Evolutionary conservation across 1,140 invertebrate species (phyloP), one percentile per base, ranked within the genome.

Genomic region (Cyclina sinensis): DNA sequence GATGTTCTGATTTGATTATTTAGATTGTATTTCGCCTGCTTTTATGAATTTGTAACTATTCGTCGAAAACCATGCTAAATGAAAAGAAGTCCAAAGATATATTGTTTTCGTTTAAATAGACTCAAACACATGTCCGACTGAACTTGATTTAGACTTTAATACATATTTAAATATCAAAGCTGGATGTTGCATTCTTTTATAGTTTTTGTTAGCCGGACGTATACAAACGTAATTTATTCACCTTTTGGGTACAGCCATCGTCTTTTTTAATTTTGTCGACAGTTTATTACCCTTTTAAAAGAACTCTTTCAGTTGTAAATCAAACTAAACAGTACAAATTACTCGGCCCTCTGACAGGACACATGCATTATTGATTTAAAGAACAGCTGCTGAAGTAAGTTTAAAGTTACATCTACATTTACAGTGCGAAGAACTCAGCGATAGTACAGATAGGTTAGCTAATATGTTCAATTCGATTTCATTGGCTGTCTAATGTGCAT

Each of bases 81-180:
- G 32, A 3, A 81, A 81, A 35, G 18, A 30, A 27, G 30, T 12
- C 59, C 27, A 5, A 57, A 81, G 79, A 81, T 65, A 65, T 65
- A 62, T 24, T 81, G 24, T 37, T 35, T 5, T 65, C 32, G 27
- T 81, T 65, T 59, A 27, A 24, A 81, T 43, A 21, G 1, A 81
- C n/a, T 35, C 14, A 37, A 62, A 65, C 79, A 81, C 79, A 81
- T 81, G 79, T 81, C 78, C 51, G 51, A 30, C n/a, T 35, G 48
- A 78, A 80, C 24, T 68, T 68, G 35, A 83, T 46, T 27, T 35
- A 46, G 30, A 65, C 59, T 27, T 35, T 32, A 65, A 24, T 14
- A 4, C 11, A 30, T 65, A 21, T 65, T 27, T 65, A 65, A 37
- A 70, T 24, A 32, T 32, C 4, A 65, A 32, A 65, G n/a, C 9